A percentile compares a stretch with the other conserved stretches of the same genome.
phyloP scores from a whole-genome alignment of 2,113 vertebrate genomes.

The Larimichthys polyactis region DNA sequence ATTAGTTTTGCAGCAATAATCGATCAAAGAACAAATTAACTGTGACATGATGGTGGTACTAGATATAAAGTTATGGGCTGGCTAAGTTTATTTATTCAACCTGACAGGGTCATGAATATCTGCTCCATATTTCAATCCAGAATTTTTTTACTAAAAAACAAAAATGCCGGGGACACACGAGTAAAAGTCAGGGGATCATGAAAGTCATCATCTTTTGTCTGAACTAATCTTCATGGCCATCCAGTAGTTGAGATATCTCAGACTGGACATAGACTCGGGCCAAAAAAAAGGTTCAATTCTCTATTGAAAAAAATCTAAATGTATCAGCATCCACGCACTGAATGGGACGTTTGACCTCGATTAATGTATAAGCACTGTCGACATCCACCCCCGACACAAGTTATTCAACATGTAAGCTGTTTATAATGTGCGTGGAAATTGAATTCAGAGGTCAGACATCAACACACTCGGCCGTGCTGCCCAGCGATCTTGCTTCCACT shows the following conservation, averaged over 20 bases:
- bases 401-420: slow-evolving; percentile 7
- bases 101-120: not conserved
- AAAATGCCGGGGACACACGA: not conserved
- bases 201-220: not conserved
- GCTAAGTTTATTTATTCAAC: not conserved
- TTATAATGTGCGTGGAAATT: slow-evolving; percentile 11
- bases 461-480: slow-evolving; percentile 1
- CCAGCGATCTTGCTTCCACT: not conserved
- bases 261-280: not conserved
- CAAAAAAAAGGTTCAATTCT: not conserved
- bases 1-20: not conserved
- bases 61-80: not conserved
- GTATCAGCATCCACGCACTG: not conserved
- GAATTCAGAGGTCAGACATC: slow-evolving; percentile 3
- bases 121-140: not conserved
- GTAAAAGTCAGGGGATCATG: not conserved
- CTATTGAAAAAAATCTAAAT: not conserved
- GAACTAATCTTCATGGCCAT: not conserved
- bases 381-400: not conserved
- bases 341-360: slow-evolving; percentile 15
- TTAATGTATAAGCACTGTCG: slow-evolving; percentile 1
- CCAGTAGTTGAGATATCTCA: not conserved
- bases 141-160: not conserved
- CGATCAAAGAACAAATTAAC: not conserved
- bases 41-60: not conserved